Evolutionary conservation across 2,888 invertebrate genomes (phyloP).

Genomic region (Dusona sp.): DNA sequence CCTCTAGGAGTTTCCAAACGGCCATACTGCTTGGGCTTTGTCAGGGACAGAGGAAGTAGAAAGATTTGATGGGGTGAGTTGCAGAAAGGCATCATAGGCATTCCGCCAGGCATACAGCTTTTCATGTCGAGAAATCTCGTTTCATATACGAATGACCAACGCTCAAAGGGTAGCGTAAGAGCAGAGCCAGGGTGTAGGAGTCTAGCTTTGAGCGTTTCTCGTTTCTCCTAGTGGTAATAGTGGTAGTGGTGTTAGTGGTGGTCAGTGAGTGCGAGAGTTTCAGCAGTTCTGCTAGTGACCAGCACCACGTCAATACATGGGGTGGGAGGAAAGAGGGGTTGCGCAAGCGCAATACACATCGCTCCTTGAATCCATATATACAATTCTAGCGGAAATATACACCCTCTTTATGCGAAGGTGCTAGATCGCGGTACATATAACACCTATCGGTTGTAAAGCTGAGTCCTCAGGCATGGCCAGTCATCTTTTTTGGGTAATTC

Average conservation of each 20-base stretch:
- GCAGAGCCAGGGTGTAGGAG: conserved; percentile 28
- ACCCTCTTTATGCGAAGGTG: conserved; percentile 48
- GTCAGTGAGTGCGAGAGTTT: conserved; percentile 76
- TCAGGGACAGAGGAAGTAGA: conserved; percentile 67
- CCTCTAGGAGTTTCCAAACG: conserved; percentile 38
- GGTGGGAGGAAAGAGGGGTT: conserved; percentile 80
- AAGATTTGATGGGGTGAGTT: conserved; percentile 66
- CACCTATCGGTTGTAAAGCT: conserved; percentile 22
- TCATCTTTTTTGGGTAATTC: conserved; percentile 22
- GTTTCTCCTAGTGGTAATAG: conserved; percentile 52
- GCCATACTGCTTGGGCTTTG: conserved; percentile 39
- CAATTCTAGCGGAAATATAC: conserved; percentile 55
- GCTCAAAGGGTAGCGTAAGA: conserved; percentile 42
- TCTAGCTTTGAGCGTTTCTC: conserved; percentile 57
- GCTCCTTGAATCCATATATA: conserved; percentile 60
- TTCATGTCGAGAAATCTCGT: conserved; percentile 72
- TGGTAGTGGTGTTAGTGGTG: conserved; percentile 71
- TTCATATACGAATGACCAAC: conserved; percentile 70
- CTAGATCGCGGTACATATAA: conserved; percentile 36
- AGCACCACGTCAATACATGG: conserved; percentile 83
- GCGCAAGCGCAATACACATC: conserved; percentile 79
- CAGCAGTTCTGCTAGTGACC: conserved; percentile 80
- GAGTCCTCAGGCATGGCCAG: neutral
- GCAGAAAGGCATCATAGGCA: conserved; percentile 81
- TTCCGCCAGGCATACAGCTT: conserved; percentile 82